Evolutionary conservation across 2,888 invertebrate species (phyloP), one percentile per base, ranked within the genome.

Genomic region (Amiota mariae): DNA sequence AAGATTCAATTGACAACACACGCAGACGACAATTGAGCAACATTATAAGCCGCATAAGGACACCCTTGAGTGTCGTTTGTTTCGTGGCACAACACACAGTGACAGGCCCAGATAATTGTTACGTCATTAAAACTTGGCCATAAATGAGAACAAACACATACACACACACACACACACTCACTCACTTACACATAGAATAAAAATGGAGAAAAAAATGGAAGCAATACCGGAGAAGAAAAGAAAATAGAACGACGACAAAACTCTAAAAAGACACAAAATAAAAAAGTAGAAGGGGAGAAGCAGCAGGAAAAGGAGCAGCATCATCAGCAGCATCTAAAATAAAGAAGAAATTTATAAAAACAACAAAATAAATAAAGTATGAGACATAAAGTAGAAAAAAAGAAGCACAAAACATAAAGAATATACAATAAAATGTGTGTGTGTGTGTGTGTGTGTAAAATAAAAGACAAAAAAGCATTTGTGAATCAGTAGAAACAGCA

Each of bases 81-180:
- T 77, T 81, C 80, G 36, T 36, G 36, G 36, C 36, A 20, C 20
- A 11, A 20, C 20, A 20, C 18, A 12, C 12, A 20, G 80, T 75
- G 81, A 76, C 79, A 81, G 76, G 79, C 79, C 76, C 75, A 82
- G 82, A 82, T 82, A 86, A 82, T 85, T 85, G 85, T 85, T 85
- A 85, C 82, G 86, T 83, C 85, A 85, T 83, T 86, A 85, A 76
- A 75, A 82, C 76, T 71, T 72, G 74, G 68, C 72, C 74, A 71
- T 61, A 57, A 74, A 74, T 70, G 71, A 61, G 56, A 51, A 36
- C 36, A 36, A 76, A 72, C 72, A 75, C 75, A 75, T 64, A 74
- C 71, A 74, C 72, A 71, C 51, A 64, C 59, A 63, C 36, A 51
- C 46, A 51, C 56, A 63, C 59, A 20, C 59, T 70, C 61, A 47